phyloP scores from a whole-genome alignment of 2,888 invertebrate species.

The Drosophila helvetica region DNA sequence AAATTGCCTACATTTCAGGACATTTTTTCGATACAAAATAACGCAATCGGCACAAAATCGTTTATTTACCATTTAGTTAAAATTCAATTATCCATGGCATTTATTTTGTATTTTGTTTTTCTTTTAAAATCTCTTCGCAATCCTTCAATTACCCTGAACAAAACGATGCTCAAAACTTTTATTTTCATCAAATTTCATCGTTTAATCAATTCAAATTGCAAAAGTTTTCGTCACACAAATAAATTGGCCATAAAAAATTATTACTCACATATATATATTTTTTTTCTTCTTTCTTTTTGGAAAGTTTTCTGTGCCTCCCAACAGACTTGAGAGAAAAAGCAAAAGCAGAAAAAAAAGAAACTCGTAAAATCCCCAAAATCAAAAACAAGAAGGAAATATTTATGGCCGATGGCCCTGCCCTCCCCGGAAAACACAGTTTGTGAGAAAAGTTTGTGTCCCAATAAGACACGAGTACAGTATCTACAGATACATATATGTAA shows the following conservation, averaged over 20 bases:
- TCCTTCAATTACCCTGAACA: slow-evolving; percentile 1
- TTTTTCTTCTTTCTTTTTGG: slow-evolving; percentile 1
- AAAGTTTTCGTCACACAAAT: slow-evolving; percentile 52
- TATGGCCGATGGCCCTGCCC: neutral
- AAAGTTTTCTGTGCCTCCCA: neutral
- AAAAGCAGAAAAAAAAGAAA: slow-evolving; percentile 2
- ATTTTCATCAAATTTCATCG: slow-evolving; percentile 14
- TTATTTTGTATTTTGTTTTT: neutral
- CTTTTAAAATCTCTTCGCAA: neutral
- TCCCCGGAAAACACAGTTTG: neutral
- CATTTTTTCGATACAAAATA: no score
- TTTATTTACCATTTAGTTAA: neutral
- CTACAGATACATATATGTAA: slow-evolving; percentile 7
- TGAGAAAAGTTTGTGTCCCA: slow-evolving; percentile 25
- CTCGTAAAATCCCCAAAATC: slow-evolving; percentile 1
- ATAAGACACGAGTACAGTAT: slow-evolving; percentile 25
- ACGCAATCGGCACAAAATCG: no score
- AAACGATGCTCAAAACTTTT: neutral
- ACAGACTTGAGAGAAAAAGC: no score
- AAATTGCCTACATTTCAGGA: no score
- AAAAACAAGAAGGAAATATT: slow-evolving; percentile 11
- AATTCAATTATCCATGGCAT: neutral
- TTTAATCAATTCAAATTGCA: slow-evolving; percentile 49
- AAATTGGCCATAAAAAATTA: slow-evolving; percentile 42
- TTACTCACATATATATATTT: slow-evolving; percentile 16